These are phyloP conservation scores for Drosophila aldrichi DNA, from an alignment of 2,888 invertebrate genomes.

Conservation along the genomic window DNA sequence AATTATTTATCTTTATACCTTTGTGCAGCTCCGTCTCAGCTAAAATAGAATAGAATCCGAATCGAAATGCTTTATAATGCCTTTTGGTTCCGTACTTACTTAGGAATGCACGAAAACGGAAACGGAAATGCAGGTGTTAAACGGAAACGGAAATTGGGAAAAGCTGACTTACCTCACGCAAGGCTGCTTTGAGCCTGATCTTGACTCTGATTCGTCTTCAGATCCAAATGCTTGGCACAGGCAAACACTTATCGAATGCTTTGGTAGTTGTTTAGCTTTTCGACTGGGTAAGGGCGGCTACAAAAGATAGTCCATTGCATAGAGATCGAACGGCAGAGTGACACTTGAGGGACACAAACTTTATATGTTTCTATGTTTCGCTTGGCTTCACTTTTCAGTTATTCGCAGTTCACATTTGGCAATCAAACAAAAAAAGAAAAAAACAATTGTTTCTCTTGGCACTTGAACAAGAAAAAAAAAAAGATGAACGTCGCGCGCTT, in stretches of 20 bases:
- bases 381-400: slow-evolving; percentile 41
- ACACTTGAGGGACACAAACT: slow-evolving; percentile 8
- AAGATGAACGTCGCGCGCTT: slow-evolving; percentile 12
- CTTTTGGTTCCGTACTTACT: not conserved
- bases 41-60: not conserved
- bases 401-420: slow-evolving; percentile 24
- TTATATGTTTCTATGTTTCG: slow-evolving; percentile 1
- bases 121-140: slow-evolving; percentile 2
- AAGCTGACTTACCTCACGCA: not conserved
- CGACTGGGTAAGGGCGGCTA: not conserved
- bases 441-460: slow-evolving; percentile 45
- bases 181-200: not conserved
- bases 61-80: not conserved
- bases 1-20: not conserved
- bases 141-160: not conserved
- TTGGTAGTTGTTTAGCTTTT: slow-evolving; percentile 4
- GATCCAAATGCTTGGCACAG: not conserved
- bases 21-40: not conserved
- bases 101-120: not conserved
- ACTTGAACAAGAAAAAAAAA: slow-evolving; percentile 64
- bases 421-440: slow-evolving; percentile 46
- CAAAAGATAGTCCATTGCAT: slow-evolving; percentile 2
- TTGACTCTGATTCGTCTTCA: not conserved
- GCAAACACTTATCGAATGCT: not conserved
- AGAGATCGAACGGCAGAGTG: not conserved